Percentiles rank a stretch among this genome's conserved stretches.
These are phyloP conservation scores for Sebastes alutus DNA, from an alignment of 2,797 vertebrate species.

Conservation along the genomic window DNA sequence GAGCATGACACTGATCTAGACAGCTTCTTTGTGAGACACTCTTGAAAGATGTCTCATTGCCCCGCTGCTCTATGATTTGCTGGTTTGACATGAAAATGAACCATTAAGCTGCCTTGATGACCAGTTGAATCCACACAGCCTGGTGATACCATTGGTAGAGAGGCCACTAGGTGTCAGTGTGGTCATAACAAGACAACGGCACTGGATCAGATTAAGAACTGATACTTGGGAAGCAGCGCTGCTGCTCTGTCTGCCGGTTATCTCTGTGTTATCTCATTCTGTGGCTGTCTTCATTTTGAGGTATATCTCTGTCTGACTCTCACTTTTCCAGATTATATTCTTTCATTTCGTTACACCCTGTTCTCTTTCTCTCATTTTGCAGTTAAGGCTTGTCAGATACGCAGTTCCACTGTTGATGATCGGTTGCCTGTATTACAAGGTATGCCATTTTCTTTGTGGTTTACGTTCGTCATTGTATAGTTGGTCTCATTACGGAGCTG, in stretches of 20 bases:
- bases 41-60: neutral
- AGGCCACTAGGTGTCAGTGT: constrained; percentile 83
- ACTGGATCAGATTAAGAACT: constrained; percentile 20
- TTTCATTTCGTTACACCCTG: constrained; percentile 27
- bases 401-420: constrained; percentile 84
- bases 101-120: neutral
- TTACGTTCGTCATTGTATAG: constrained; percentile 45
- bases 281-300: constrained; percentile 24
- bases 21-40: neutral
- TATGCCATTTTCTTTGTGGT: constrained; percentile 72
- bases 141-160: neutral
- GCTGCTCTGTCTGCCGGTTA: constrained; percentile 25
- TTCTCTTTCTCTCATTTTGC: constrained; percentile 46
- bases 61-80: neutral
- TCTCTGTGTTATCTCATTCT: constrained; percentile 35
- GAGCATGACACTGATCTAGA: neutral
- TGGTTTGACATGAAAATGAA: neutral
- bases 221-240: neutral
- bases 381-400: constrained; percentile 88
- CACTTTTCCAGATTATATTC: constrained; percentile 4
- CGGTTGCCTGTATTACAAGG: constrained; percentile 90
- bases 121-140: neutral
- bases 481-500: constrained; percentile 27
- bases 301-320: constrained; percentile 18
- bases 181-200: constrained; percentile 54